These are phyloP conservation scores for Loripinus fragilis DNA, from an alignment of 2,888 invertebrate genomes.

Conservation along the genomic window DNA sequence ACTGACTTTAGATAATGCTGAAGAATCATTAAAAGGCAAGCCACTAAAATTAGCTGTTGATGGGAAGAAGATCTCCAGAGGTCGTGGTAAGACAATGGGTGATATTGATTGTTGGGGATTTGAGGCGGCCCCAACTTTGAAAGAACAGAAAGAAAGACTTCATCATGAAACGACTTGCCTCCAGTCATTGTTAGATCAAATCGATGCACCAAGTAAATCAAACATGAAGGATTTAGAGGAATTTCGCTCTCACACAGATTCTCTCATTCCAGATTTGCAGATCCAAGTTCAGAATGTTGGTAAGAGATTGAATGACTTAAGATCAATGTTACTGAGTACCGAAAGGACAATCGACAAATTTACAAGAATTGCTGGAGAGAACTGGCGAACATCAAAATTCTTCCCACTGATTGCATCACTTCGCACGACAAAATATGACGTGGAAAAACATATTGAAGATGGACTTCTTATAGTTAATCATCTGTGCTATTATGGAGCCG, in stretches of 20 bases:
- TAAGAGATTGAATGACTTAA: background rate
- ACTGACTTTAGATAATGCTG: background rate
- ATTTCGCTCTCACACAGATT: background rate
- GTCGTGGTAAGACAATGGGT: constrained; percentile 22
- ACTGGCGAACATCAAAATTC: background rate
- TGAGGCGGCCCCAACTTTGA: constrained; percentile 22
- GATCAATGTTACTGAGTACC: background rate
- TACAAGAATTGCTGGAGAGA: background rate
- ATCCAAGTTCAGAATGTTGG: constrained; percentile 1
- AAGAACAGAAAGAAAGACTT: background rate
- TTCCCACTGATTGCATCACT: background rate
- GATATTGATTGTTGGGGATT: constrained; percentile 34
- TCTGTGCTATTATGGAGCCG: background rate
- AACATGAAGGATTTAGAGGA: background rate
- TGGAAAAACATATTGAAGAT: background rate
- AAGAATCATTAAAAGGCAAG: background rate
- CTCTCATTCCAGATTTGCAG: background rate
- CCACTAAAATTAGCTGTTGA: constrained; percentile 16
- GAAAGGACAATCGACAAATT: background rate
- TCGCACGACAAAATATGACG: background rate
- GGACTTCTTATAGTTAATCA: background rate
- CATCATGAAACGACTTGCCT: background rate
- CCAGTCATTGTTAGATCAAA: background rate
- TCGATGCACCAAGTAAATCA: background rate
- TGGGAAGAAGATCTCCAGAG: constrained; percentile 25